Conservation (phyloP, 2,113 vertebrate genomes). For the Psittacara wagleri region DNA sequence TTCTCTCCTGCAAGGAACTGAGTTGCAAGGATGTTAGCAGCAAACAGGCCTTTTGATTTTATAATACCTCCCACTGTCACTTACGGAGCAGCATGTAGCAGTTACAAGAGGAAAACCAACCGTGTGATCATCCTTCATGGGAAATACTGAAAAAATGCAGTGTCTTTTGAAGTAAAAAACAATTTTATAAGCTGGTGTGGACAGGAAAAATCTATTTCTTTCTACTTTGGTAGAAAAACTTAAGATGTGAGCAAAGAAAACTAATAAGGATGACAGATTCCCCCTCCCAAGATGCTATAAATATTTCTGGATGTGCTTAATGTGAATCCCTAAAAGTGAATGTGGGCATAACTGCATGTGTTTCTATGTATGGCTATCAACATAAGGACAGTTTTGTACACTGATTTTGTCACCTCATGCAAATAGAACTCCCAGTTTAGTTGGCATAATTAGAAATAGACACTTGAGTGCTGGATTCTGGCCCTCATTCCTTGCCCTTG, state of each 20-base stretch:
- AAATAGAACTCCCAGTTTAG: slow-evolving; percentile 31
- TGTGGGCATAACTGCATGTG: neutral
- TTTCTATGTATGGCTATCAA: slow-evolving; percentile 22
- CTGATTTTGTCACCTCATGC: slow-evolving; percentile 38
- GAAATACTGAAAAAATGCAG: neutral
- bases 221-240: neutral
- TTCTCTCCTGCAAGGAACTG: slow-evolving; percentile 16
- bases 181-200: neutral
- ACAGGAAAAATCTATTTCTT: neutral
- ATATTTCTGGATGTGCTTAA: neutral
- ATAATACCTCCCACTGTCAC: neutral
- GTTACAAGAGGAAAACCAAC: neutral
- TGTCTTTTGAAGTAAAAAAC: neutral
- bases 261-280: neutral
- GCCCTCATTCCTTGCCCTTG: neutral
- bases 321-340: neutral
- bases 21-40: neutral
- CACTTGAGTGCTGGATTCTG: neutral
- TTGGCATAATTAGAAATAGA: slow-evolving; percentile 41
- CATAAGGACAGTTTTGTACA: neutral
- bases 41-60: neutral
- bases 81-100: neutral
- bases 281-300: neutral
- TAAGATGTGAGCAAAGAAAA: neutral
- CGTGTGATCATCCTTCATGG: neutral